A percentile compares a stretch with the other conserved stretches of the same genome.
phyloP scores from a whole-genome alignment of 2,888 invertebrate species.

The Vesta saturnalis region DNA sequence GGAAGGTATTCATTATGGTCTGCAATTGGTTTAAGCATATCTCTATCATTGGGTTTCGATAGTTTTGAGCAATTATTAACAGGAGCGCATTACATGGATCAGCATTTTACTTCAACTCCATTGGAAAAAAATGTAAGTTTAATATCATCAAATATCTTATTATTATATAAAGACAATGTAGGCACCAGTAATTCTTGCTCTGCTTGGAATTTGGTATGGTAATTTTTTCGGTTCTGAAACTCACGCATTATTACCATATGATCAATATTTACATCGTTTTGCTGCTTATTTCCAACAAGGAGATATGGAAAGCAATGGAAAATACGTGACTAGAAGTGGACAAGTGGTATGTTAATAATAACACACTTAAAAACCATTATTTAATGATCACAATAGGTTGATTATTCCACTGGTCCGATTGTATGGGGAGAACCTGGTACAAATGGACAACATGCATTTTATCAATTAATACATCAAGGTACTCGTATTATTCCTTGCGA shows the following conservation, averaged over 20 bases:
- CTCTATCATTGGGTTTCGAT: slow-evolving; percentile 91
- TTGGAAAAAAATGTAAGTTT: slow-evolving; percentile 87
- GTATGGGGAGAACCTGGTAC: slow-evolving; percentile 99
- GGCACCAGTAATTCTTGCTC: slow-evolving; percentile 92
- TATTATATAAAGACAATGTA: slow-evolving; percentile 55
- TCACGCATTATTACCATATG: slow-evolving; percentile 96
- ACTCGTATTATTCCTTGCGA: slow-evolving; percentile 91
- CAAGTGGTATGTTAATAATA: slow-evolving; percentile 61
- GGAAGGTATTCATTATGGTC: slow-evolving; percentile 99
- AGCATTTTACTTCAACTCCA: slow-evolving; percentile 89
- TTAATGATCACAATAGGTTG: slow-evolving; percentile 51
- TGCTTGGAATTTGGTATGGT: slow-evolving; percentile 93
- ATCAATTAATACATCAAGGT: slow-evolving; percentile 97
- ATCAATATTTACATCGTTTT: slow-evolving; percentile 98
- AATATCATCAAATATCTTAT: not conserved
- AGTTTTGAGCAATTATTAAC: slow-evolving; percentile 92
- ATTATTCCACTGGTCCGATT: slow-evolving; percentile 79
- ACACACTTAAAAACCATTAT: slow-evolving; percentile 47
- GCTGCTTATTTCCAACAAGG: slow-evolving; percentile 99
- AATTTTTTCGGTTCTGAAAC: slow-evolving; percentile 97
- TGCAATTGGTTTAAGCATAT: slow-evolving; percentile 97
- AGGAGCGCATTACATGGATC: slow-evolving; percentile 94
- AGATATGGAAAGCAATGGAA: slow-evolving; percentile 99
- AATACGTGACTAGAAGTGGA: slow-evolving; percentile 83
- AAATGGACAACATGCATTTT: slow-evolving; percentile 99